Conservation (phyloP, 2,888 invertebrate species). For the Pelosia muscerda region DNA sequence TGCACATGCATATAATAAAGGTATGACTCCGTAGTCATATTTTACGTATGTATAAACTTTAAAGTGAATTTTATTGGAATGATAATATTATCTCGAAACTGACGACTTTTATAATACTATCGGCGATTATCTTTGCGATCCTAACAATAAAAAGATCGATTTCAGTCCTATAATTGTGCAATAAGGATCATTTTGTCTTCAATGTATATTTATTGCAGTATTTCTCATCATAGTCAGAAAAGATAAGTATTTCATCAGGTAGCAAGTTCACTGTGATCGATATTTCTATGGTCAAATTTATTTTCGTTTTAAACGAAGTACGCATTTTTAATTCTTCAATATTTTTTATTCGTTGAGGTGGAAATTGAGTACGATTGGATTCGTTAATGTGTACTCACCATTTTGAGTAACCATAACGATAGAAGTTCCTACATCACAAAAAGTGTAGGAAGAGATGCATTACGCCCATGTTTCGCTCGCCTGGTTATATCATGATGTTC, state of each 20-base stretch:
- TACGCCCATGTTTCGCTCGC: neutral
- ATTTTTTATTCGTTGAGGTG: too few relatives aligned
- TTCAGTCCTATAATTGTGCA: neutral
- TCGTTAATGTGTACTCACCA: too few relatives aligned
- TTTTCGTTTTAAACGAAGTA: too few relatives aligned
- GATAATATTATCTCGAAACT: neutral
- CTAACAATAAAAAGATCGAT: neutral
- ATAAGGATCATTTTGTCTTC: neutral
- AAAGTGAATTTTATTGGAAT: too few relatives aligned
- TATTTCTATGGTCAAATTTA: neutral
- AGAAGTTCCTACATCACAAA: neutral
- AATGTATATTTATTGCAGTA: slow-evolving; percentile 8
- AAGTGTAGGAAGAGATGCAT: slow-evolving; percentile 2
- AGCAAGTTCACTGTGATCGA: neutral
- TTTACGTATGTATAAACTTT: too few relatives aligned
- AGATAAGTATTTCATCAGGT: slow-evolving; percentile 8
- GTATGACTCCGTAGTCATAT: too few relatives aligned
- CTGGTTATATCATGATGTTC: neutral
- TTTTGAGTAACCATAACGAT: neutral
- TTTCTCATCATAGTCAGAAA: slow-evolving; percentile 12
- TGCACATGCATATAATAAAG: too few relatives aligned
- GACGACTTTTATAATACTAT: neutral
- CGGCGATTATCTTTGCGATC: neutral
- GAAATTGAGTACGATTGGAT: too few relatives aligned
- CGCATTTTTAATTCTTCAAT: too few relatives aligned